Percentiles rank a stretch among this genome's conserved stretches.
These are phyloP conservation scores for Uloborus diversus DNA, from an alignment of 1,140 invertebrate genomes.

Conservation along the genomic window DNA sequence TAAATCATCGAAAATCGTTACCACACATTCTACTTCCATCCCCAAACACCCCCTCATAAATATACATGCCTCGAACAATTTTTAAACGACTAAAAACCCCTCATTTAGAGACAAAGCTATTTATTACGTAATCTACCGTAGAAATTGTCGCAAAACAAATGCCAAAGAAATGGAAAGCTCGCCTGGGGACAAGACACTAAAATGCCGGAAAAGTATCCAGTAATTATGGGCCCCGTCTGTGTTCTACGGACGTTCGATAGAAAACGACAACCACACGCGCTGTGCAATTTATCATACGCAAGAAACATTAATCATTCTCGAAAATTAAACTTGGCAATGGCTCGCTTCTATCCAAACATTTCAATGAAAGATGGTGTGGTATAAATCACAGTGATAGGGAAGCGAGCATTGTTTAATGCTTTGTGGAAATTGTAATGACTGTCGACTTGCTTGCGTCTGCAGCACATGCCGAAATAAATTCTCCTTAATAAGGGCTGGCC, in stretches of 20 bases:
- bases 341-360: slow-evolving; percentile 29
- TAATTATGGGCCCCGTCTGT: neutral
- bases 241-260: neutral
- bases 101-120: too few relatives aligned
- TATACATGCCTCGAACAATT: too few relatives aligned
- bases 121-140: too few relatives aligned
- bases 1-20: too few relatives aligned
- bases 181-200: neutral
- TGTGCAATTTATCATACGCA: slow-evolving; percentile 15
- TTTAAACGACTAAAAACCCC: too few relatives aligned
- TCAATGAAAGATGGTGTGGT: slow-evolving; percentile 31
- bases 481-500: too few relatives aligned
- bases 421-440: slow-evolving; percentile 46
- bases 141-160: too few relatives aligned
- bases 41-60: too few relatives aligned
- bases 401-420: slow-evolving; percentile 35
- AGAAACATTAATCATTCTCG: slow-evolving; percentile 35
- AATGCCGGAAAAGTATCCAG: neutral
- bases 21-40: too few relatives aligned
- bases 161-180: too few relatives aligned
- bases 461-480: too few relatives aligned
- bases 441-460: neutral
- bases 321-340: slow-evolving; percentile 45
- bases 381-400: slow-evolving; percentile 30
- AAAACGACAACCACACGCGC: slow-evolving; percentile 33